Evolutionary conservation across 2,888 invertebrate species (phyloP), one percentile per base, ranked within the genome.

Genomic region (Mystacides longicornis): DNA sequence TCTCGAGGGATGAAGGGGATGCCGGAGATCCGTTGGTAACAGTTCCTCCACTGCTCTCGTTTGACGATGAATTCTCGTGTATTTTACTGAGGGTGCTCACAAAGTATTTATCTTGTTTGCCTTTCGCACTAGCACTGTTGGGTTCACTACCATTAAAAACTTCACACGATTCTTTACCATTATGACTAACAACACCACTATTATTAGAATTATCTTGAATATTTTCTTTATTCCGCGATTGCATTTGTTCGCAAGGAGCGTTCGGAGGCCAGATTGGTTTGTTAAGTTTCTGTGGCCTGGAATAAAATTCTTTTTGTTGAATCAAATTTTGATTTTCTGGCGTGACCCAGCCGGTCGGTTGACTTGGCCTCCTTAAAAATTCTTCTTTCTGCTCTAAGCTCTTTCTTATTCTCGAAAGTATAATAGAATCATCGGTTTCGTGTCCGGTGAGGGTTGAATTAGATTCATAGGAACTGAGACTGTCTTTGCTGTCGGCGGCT

Each of bases 301-400:
- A 83, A 65, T 89, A 89, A 68, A 87, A 88, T 68, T 87, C 88
- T 51, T 83, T 79, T 58, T 81, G 82, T 60, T 81, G 82, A 42
- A 82, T 81, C 51, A 77, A 72, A 52, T 71, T 74, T 16, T 57
- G 59, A 22, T 57, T 57, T 49, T 78, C 78, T 2, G 77, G 77
- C 27, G 74, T 73, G 62, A 74, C 77, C 79, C 78, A 82, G 54
- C 80, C 81, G 54, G 76, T 80, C 21, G 85, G 83, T 65, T 83
- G 80, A 68, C 78, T 83, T 65, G 88, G 87, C 63, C 87, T 79
- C 67, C 86, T 81, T 57, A 93, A 78, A 71, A 93, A 93, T 65
- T 92, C 92, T 69, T 93, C 92, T 70, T 93, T 93, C 68, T 92
- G 89, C 68, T 92, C 91, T 65, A 89, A 85, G 67, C 89, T 91